Evolutionary conservation across 2,797 vertebrate species (phyloP).

Genomic region (Pseudochaenichthys georgianus): DNA sequence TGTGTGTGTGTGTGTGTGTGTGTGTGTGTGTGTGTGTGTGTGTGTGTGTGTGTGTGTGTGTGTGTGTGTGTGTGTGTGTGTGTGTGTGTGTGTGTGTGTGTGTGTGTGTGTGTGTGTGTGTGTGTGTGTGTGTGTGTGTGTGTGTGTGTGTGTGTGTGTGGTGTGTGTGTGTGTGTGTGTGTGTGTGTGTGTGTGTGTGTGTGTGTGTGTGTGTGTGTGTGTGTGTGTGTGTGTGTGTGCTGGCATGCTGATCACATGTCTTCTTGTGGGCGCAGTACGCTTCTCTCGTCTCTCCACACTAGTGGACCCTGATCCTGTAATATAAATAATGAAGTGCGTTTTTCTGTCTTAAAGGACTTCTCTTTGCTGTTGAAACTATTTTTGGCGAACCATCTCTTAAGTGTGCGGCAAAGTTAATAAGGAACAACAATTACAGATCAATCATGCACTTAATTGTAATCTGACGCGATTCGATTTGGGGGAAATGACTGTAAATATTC

Average conservation of each 20-base stretch:
- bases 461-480: not conserved
- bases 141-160: too few relatives aligned
- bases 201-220: too few relatives aligned
- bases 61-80: not conserved
- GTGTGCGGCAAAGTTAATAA: conserved; percentile 17
- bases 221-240: not conserved
- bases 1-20: too few relatives aligned
- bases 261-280: conserved; percentile 17
- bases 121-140: too few relatives aligned
- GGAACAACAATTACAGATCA: conserved; percentile 8
- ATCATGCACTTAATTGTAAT: conserved; percentile 1
- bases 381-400: conserved; percentile 6
- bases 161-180: not conserved
- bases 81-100: not conserved
- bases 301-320: conserved; percentile 48
- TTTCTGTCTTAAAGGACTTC: conserved; percentile 39
- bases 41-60: too few relatives aligned
- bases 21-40: too few relatives aligned
- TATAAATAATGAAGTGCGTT: conserved; percentile 57
- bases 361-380: conserved; percentile 1
- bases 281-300: conserved; percentile 28
- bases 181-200: too few relatives aligned
- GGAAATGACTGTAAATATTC: conserved; percentile 20
- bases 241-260: conserved; percentile 23
- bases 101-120: not conserved